phyloP scores from a whole-genome alignment of 1,140 invertebrate species.

The Venustaconcha ellipsiformis region DNA sequence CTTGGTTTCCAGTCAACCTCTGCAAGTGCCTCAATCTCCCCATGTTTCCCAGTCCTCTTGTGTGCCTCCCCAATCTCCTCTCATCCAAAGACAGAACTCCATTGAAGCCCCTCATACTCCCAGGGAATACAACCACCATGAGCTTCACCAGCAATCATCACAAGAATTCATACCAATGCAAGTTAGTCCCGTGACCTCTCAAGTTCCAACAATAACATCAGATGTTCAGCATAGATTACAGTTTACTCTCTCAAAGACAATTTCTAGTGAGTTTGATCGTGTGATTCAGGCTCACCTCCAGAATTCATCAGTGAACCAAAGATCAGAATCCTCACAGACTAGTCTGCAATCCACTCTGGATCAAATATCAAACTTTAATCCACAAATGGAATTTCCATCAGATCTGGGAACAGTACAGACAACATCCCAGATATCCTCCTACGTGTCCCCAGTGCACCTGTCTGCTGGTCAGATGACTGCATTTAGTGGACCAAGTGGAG shows the following conservation, averaged over 20 bases:
- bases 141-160: constrained; percentile 11
- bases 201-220: too few relatives aligned
- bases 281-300: too few relatives aligned
- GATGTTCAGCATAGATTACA: too few relatives aligned
- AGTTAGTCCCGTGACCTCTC: too few relatives aligned
- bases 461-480: constrained; percentile 10
- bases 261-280: too few relatives aligned
- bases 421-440: too few relatives aligned
- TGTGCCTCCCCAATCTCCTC: constrained; percentile 26
- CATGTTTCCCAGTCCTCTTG: constrained; percentile 25
- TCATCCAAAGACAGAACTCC: constrained; percentile 37
- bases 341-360: constrained; percentile 30
- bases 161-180: too few relatives aligned
- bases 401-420: too few relatives aligned
- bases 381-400: too few relatives aligned
- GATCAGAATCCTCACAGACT: constrained; percentile 28
- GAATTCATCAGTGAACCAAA: constrained; percentile 18
- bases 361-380: background rate
- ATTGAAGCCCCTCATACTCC: constrained; percentile 31
- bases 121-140: constrained; percentile 12
- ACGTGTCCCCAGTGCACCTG: constrained; percentile 2
- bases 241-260: too few relatives aligned
- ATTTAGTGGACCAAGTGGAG: too few relatives aligned
- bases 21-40: constrained; percentile 12
- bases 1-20: constrained; percentile 2